Evolutionary conservation across 35 echinoderm and acorn worm species (phyloP), one percentile per base, ranked within the genome.

Genomic region (Heliocidaris erythrogramma): DNA sequence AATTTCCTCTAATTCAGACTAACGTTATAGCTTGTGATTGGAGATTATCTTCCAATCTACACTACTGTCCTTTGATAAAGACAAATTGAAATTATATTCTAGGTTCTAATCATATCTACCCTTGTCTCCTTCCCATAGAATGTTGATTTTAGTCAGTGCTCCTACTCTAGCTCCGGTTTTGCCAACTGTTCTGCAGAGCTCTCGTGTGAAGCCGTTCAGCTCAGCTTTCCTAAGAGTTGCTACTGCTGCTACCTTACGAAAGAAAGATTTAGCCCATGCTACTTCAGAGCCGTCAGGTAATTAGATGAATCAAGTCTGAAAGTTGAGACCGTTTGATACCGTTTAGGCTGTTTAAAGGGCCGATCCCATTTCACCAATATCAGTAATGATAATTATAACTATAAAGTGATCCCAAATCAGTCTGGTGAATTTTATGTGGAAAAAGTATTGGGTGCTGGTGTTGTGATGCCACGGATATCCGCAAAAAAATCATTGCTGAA

Each of bases 241-340:
- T 96, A 94, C 91, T 96, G 95, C 86, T 96, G 95, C 95, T 94
- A 94, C 48, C 49, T 96, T 24, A 93, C 95, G 4, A 86, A 93
- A 96, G 65, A 94, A 48, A 96, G 92, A 30, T 49, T 53, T 56
- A 92, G 69, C 24, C 84, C 78, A 85, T 96, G 95, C 52, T 85
- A 85, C 78, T 96, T 96, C 92, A 93, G 93, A 93, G 49, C 95
- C 32, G 95, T 96, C 2, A 86, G 95, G 95, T 96, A 90, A n/a
- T n/a, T n/a, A 91, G 94, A 27, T 0, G 5, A 17, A 14, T 49
- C 31, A 8, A 93, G 53, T n/a, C 10, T 48, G 32, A 4, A 32
- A 42, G 35, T 42, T 42, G 35, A 42, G 35, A 16, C 31, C 31
- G 31, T 32, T 90, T 16, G 13, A 1, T 14, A 21, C 88, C 2